Conservation (phyloP, 2,888 invertebrate species). For the Erannis defoliaria region DNA sequence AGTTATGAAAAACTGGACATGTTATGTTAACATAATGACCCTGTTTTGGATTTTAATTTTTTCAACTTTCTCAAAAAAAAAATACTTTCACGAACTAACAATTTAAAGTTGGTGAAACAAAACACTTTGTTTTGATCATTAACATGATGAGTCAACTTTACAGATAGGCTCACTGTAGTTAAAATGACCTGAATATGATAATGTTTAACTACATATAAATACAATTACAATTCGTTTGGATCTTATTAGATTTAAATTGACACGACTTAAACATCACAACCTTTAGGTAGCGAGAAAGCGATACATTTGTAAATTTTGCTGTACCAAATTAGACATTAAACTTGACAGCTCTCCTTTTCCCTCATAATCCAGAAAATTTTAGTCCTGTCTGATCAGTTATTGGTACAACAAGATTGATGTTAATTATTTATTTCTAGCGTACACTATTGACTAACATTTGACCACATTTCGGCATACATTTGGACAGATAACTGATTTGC, state of each 20-base stretch:
- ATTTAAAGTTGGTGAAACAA: not conserved
- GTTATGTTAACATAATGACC: constrained; percentile 17
- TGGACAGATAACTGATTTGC: constrained; percentile 33
- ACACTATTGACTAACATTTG: constrained; percentile 39
- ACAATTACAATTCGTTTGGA: not conserved
- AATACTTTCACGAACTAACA: not conserved
- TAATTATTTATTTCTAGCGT: constrained; percentile 19
- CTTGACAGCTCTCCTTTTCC: too few relatives aligned
- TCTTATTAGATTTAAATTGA: constrained; percentile 19
- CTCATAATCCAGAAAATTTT: too few relatives aligned
- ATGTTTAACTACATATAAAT: not conserved
- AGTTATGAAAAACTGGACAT: constrained; percentile 20
- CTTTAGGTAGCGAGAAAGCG: constrained; percentile 22
- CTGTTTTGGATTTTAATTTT: constrained; percentile 25
- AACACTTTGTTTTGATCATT: too few relatives aligned
- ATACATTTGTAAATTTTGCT: not conserved
- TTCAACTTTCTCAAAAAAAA: constrained; percentile 10
- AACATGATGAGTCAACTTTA: too few relatives aligned
- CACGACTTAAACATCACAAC: constrained; percentile 25
- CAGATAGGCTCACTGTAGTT: not conserved
- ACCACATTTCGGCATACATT: constrained; percentile 32
- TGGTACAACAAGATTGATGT: not conserved
- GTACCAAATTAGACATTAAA: not conserved
- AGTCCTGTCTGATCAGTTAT: too few relatives aligned
- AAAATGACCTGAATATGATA: not conserved